phyloP scores from a whole-genome alignment of 2,888 invertebrate species.

The Noctua pronuba region DNA sequence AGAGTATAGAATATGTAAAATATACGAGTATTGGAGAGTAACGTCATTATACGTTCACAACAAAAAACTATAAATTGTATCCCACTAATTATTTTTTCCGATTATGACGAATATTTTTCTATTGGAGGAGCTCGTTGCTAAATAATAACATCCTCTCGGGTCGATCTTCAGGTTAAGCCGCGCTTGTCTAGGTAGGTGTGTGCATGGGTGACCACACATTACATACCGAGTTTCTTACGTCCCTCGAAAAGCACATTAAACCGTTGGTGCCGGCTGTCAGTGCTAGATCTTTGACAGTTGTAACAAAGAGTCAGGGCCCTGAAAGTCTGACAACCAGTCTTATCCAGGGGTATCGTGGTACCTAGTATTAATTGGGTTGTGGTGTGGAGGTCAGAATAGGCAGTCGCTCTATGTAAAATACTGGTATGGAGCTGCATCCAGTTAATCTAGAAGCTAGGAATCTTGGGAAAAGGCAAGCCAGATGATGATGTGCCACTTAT shows the following conservation, averaged over 20 bases:
- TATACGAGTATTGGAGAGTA: too few species aligned
- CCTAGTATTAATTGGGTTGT: too few species aligned
- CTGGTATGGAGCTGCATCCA: too few species aligned
- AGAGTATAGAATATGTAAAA: too few species aligned
- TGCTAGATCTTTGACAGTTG: not conserved
- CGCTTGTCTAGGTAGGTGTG: not conserved
- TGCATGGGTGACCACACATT: not conserved
- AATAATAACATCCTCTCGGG: not conserved
- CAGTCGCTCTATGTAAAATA: too few species aligned
- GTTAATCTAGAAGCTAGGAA: too few species aligned
- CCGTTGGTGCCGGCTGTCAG: too few species aligned
- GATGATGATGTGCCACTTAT: too few species aligned
- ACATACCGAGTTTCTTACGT: not conserved
- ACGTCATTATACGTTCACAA: not conserved
- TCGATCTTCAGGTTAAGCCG: not conserved
- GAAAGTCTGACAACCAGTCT: not conserved
- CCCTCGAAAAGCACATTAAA: not conserved
- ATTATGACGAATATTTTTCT: too few species aligned
- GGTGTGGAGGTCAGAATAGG: not conserved
- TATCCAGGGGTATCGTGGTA: too few species aligned
- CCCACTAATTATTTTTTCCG: not conserved
- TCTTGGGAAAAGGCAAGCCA: too few species aligned
- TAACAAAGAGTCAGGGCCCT: not conserved
- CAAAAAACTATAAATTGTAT: not conserved
- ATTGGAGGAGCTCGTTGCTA: too few species aligned